Conservation (phyloP, 2,888 invertebrate species). For the Ichneumoninae sp. region DNA sequence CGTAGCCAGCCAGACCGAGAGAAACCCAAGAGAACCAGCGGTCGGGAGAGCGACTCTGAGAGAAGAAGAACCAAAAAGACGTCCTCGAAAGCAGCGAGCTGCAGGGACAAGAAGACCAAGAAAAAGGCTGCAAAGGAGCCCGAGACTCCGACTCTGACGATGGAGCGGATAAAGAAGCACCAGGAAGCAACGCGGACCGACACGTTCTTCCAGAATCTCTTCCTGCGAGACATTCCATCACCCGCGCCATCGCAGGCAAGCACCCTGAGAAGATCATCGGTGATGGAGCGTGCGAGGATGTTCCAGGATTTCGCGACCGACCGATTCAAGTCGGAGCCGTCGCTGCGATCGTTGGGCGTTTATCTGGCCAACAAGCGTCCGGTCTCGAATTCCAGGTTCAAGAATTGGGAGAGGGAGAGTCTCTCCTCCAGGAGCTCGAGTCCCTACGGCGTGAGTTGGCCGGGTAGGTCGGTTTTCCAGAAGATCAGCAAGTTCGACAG, state of each 20-base stretch:
- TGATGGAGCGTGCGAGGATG: constrained; percentile 89
- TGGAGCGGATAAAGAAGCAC: constrained; percentile 86
- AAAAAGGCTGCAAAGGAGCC: constrained; percentile 66
- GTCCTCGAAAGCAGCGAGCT: constrained; percentile 35
- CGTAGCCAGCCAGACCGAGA: constrained; percentile 60
- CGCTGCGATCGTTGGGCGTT: constrained; percentile 86
- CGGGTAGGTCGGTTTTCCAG: constrained; percentile 84
- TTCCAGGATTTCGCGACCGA: constrained; percentile 86
- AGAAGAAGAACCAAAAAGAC: constrained; percentile 67
- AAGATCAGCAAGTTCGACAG: constrained; percentile 81
- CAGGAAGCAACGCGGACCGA: constrained; percentile 87
- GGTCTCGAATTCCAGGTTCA: constrained; percentile 90
- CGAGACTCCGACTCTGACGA: constrained; percentile 74
- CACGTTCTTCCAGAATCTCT: constrained; percentile 90
- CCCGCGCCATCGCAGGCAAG: constrained; percentile 81
- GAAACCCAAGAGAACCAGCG: constrained; percentile 61
- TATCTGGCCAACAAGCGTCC: constrained; percentile 90
- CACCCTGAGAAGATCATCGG: constrained; percentile 86
- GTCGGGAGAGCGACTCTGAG: constrained; percentile 66
- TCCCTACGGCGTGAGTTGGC: constrained; percentile 87
- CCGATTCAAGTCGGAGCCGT: constrained; percentile 85
- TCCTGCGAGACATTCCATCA: constrained; percentile 86
- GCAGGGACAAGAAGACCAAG: constrained; percentile 46
- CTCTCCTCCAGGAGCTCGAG: constrained; percentile 85
- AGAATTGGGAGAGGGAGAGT: constrained; percentile 88